A percentile compares a stretch with the other conserved stretches of the same genome.
Evolutionary conservation across 2,888 invertebrate species (phyloP).

Genomic region (Lymantria monacha): DNA sequence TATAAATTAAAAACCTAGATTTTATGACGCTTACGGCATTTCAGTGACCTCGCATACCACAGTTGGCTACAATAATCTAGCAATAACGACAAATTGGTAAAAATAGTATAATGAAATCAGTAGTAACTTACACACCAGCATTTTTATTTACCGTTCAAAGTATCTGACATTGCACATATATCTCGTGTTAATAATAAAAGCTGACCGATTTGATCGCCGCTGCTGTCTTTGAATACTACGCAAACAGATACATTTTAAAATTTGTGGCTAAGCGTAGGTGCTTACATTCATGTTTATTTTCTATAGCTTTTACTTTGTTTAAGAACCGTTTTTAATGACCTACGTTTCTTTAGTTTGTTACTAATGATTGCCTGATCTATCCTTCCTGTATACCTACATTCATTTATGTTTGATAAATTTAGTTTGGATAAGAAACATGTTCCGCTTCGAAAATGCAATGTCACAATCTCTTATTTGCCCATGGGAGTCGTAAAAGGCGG

Average conservation of each 20-base stretch:
- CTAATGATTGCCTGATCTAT: no score
- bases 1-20: constrained; percentile 20
- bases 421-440: no score
- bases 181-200: not conserved
- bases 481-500: no score
- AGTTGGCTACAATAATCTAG: constrained; percentile 23
- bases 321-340: no score
- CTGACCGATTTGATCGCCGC: constrained; percentile 7
- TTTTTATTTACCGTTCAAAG: constrained; percentile 19
- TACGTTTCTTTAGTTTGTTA: no score
- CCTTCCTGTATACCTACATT: no score
- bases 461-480: no score
- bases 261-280: constrained; percentile 28
- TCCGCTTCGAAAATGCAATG: no score
- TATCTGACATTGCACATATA: constrained; percentile 13
- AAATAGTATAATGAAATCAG: not conserved
- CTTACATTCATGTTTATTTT: constrained; percentile 30
- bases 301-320: constrained; percentile 11
- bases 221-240: constrained; percentile 13
- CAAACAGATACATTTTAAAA: constrained; percentile 18
- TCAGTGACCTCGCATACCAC: constrained; percentile 24
- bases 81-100: constrained; percentile 17
- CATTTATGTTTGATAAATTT: no score
- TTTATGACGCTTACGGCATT: constrained; percentile 18
- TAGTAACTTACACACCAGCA: constrained; percentile 7